Evolutionary conservation across 2,888 invertebrate genomes (phyloP).

Genomic region (Resseliella maxima): DNA sequence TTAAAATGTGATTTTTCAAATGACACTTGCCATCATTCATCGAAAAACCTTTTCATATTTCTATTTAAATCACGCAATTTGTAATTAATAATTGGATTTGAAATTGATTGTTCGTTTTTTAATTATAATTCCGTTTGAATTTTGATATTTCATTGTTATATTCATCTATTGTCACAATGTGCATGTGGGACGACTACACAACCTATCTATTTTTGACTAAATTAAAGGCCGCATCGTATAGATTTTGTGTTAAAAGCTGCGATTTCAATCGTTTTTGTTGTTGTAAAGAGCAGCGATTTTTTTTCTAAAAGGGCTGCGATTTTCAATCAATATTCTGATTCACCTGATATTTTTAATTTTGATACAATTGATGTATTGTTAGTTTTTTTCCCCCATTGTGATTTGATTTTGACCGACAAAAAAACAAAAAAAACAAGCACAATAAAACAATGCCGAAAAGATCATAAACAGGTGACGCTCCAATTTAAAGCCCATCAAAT

Average conservation of each 20-base stretch:
- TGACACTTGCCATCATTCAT: neutral
- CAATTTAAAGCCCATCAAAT: constrained; percentile 43
- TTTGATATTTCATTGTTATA: neutral
- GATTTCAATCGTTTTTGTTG: neutral
- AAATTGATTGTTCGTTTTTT: too few species aligned
- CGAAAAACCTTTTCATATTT: neutral
- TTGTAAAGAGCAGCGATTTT: neutral
- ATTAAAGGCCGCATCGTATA: neutral
- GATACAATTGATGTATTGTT: neutral
- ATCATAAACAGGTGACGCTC: constrained; percentile 51
- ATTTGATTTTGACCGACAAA: neutral
- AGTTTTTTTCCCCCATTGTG: neutral
- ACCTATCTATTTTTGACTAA: neutral
- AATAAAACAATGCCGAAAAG: neutral
- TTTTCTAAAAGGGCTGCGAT: neutral
- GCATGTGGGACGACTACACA: neutral
- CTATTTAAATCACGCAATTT: neutral
- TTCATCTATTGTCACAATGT: neutral
- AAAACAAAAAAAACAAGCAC: neutral
- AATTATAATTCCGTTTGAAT: constrained; percentile 39
- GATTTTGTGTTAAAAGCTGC: too few species aligned
- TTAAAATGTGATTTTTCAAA: constrained; percentile 47
- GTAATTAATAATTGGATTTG: neutral
- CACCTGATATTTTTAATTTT: too few species aligned
- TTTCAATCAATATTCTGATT: neutral